Evolutionary conservation across 2,888 invertebrate species (phyloP).

Genomic region (Pachycephus smyrnensis): DNA sequence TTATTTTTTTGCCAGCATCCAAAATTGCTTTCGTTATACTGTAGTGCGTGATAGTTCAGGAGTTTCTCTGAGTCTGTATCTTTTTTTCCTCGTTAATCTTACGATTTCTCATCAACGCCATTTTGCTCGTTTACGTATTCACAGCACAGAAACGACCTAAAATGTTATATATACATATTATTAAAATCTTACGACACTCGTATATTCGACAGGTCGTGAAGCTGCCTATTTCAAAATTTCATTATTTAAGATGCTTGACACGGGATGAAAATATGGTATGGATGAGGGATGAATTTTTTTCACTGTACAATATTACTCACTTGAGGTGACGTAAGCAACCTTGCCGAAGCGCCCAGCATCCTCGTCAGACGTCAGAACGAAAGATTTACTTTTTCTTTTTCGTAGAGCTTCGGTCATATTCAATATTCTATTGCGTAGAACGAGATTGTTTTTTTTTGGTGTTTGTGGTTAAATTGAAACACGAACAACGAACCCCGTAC

Average conservation of each 20-base stretch:
- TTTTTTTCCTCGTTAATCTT: not conserved
- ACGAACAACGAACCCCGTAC: not conserved
- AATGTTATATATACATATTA: conserved; percentile 37
- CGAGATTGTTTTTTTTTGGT: not conserved
- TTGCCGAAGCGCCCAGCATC: not conserved
- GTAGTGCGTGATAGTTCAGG: not conserved
- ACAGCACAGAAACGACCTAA: not conserved
- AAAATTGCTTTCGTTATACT: not conserved
- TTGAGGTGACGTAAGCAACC: not conserved
- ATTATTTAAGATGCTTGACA: conserved; percentile 8
- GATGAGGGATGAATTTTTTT: not conserved
- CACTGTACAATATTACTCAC: not conserved
- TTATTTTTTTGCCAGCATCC: not conserved
- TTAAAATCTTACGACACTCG: conserved; percentile 36
- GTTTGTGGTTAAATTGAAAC: not conserved
- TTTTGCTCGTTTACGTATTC: not conserved
- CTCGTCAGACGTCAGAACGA: not conserved
- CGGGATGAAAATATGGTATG: not conserved
- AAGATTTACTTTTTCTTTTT: not conserved
- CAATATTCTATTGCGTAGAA: not conserved
- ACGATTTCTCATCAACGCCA: not conserved
- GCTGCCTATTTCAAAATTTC: conserved; percentile 28
- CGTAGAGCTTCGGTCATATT: not conserved
- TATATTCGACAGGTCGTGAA: conserved; percentile 32
- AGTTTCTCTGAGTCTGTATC: not conserved